Percentiles rank a stretch among this genome's conserved stretches.
Conservation (phyloP, 2,888 invertebrate species). For the Orchestes rusci region DNA sequence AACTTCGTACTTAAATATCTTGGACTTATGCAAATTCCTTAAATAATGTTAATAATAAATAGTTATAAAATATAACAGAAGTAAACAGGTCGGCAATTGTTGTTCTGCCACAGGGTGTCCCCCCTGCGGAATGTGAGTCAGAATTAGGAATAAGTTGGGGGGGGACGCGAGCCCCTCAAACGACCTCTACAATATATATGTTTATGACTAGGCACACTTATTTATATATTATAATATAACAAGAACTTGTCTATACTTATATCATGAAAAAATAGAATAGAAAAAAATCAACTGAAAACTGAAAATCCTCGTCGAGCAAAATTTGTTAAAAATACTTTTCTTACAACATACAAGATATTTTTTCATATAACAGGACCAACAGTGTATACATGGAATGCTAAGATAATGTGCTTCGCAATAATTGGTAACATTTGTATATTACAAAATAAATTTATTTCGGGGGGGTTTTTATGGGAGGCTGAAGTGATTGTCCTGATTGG, state of each 20-base stretch:
- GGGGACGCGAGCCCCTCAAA: too few species aligned
- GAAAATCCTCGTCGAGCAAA: conserved; percentile 30
- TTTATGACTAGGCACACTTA: conserved; percentile 63
- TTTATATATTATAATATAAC: conserved; percentile 44
- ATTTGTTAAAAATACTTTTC: conserved; percentile 45
- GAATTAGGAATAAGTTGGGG: too few species aligned
- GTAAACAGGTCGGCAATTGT: conserved; percentile 1
- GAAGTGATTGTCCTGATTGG: too few species aligned
- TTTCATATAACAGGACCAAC: conserved; percentile 47
- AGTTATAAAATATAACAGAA: conserved; percentile 34
- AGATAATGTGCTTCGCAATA: conserved; percentile 45
- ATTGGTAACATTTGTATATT: conserved; percentile 27
- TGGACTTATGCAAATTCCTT: conserved; percentile 38
- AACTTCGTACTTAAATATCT: conserved; percentile 41
- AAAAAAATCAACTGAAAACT: conserved; percentile 40
- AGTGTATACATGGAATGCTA: conserved; percentile 47
- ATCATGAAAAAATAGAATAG: conserved; percentile 48
- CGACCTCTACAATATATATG: too few species aligned
- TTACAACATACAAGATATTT: conserved; percentile 47
- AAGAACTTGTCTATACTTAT: conserved; percentile 48
- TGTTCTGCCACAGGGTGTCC: too few species aligned
- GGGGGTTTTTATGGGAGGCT: too few species aligned
- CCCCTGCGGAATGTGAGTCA: too few species aligned
- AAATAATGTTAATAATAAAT: conserved; percentile 39
- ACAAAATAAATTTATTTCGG: conserved; percentile 41